Evolutionary conservation across 2,888 invertebrate genomes (phyloP), one percentile per base, ranked within the genome.

Genomic region (Tachina lurida): DNA sequence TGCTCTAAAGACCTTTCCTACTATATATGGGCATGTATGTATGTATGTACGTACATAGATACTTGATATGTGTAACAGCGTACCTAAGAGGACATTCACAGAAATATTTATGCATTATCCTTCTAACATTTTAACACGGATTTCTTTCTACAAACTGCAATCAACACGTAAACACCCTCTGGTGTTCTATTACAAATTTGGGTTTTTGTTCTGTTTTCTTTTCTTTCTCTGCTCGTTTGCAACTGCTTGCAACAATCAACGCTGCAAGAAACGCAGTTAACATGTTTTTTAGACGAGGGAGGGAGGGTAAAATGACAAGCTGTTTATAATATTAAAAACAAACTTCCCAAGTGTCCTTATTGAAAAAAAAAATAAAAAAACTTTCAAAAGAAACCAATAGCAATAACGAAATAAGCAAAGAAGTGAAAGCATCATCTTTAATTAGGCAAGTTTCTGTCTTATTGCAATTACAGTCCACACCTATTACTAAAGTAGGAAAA

Each of bases 141-240:
- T 65, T 63, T 63, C 12, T 65, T 65, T 39, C 13, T 58, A 31
- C 54, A 63, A 79, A 71, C 47, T 58, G 65, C 73, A 73, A 67
- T 73, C 73, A 80, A 80, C 80, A 73, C 58, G 58, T 80, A 73
- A 80, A 62, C 80, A 73, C 58, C 63, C 63, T 54, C 56, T 67
- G 49, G 58, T 67, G 58, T 74, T 80, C 19, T 17, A 58, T 49
- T 67, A 41, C n/a, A 60, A 19, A 49, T 60, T 12, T 70, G 49
- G 7, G 13, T 22, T 70, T 60, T 60, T 22, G n/a, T 22, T 49
- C 39, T 41, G 52, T n/a, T 52, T 74, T 22, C 52, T 17, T 49
- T 56, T 10, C 65, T 41, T 13, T 45, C 71, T 43, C 56, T 31
- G 54, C 54, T 19, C 49, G 39, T 15, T 63, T 31, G 54, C 63